Conservation (phyloP, 2,888 invertebrate genomes). For the Altica lythri region DNA sequence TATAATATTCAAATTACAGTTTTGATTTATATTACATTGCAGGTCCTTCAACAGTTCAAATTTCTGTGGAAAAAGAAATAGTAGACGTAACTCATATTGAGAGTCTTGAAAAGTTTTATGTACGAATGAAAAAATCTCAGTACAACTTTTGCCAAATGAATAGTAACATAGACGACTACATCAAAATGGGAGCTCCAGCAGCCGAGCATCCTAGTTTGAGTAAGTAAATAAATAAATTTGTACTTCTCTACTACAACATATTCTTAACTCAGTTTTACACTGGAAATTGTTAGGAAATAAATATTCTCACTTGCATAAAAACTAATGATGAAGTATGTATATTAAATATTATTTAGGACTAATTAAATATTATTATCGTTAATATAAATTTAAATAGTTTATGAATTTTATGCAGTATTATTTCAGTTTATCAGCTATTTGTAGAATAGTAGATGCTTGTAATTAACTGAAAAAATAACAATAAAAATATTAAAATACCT, state of each 20-base stretch:
- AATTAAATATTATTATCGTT: too few species aligned
- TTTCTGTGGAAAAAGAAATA: slow-evolving; percentile 31
- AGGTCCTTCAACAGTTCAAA: slow-evolving; percentile 4
- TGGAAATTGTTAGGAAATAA: too few species aligned
- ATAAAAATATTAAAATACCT: neutral
- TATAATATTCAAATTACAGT: neutral
- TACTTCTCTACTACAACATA: too few species aligned
- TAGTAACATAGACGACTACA: slow-evolving; percentile 42
- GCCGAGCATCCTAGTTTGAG: slow-evolving; percentile 42
- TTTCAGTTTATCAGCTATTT: too few species aligned
- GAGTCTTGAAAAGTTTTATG: slow-evolving; percentile 46
- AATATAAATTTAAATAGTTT: too few species aligned
- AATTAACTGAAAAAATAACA: too few species aligned
- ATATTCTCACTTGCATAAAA: too few species aligned
- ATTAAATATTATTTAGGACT: too few species aligned
- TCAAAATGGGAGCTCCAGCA: slow-evolving; percentile 36
- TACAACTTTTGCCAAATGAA: slow-evolving; percentile 36
- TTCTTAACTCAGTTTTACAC: too few species aligned
- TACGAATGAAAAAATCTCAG: slow-evolving; percentile 40
- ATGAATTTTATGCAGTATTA: too few species aligned
- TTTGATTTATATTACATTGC: slow-evolving; percentile 3
- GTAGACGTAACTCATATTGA: slow-evolving; percentile 47
- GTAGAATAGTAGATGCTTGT: too few species aligned
- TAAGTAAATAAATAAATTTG: slow-evolving; percentile 31
- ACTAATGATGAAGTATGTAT: too few species aligned